Evolutionary conservation across 2,888 invertebrate genomes (phyloP).

Genomic region (Rotaria sp.): DNA sequence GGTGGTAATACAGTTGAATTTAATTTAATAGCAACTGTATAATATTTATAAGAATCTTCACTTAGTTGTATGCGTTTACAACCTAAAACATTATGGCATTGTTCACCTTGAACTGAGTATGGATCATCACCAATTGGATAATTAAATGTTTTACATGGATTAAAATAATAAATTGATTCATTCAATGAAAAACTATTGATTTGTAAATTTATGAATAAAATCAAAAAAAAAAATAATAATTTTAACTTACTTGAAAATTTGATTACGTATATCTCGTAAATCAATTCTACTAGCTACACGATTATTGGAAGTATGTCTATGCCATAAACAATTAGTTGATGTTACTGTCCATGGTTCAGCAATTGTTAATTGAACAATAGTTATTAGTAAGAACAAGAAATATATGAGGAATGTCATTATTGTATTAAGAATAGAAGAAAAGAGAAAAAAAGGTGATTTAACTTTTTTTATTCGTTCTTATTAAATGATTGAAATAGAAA

Average conservation of each 20-base stretch:
- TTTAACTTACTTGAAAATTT: neutral
- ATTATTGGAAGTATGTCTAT: neutral
- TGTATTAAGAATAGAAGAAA: neutral
- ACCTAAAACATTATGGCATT: slow-evolving; percentile 15
- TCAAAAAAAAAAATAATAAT: neutral
- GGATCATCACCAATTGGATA: neutral
- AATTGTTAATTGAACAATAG: neutral
- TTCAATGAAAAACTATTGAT: neutral
- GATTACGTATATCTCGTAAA: neutral
- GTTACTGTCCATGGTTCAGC: neutral
- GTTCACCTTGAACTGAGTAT: neutral
- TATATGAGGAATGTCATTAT: neutral
- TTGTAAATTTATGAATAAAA: neutral
- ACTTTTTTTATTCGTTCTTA: neutral
- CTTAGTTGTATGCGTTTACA: neutral
- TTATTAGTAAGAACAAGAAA: neutral
- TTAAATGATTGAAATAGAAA: neutral
- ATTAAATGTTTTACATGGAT: slow-evolving; percentile 27
- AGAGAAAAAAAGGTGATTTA: neutral
- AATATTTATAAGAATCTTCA: neutral
- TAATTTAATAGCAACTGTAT: neutral
- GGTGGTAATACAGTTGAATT: neutral
- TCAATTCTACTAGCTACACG: neutral
- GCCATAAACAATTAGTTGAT: slow-evolving; percentile 10
- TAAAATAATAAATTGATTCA: neutral